Evolutionary conservation across 2,797 vertebrate species (phyloP).

Genomic region (Sarcophilus harrisii): DNA sequence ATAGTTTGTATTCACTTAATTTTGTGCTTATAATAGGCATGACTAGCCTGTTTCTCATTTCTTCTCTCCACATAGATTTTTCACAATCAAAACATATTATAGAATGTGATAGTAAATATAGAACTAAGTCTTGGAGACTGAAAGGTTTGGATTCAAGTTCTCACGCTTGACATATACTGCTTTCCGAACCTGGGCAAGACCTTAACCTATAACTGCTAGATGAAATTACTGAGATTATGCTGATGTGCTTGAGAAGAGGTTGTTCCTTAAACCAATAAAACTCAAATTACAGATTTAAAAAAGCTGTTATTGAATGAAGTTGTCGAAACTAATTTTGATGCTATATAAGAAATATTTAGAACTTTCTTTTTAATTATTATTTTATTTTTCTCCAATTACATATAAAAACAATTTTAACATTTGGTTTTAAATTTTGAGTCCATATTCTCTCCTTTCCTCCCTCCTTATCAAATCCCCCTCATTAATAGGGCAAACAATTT

Average conservation of each 20-base stretch:
- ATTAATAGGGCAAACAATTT: no score
- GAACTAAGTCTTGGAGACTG: not conserved
- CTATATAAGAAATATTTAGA: not conserved
- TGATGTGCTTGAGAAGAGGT: not conserved
- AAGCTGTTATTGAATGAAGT: not conserved
- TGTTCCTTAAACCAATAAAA: not conserved
- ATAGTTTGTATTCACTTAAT: not conserved
- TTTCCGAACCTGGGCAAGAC: not conserved
- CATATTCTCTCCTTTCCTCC: no score
- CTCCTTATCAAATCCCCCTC: no score
- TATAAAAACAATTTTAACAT: no score
- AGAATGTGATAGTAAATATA: not conserved
- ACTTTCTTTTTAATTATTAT: no score
- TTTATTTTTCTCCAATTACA: no score
- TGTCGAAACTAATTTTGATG: not conserved
- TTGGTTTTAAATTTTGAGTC: no score
- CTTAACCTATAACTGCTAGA: not conserved
- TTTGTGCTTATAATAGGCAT: not conserved
- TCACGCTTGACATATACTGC: not conserved
- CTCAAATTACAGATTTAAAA: not conserved
- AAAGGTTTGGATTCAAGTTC: not conserved
- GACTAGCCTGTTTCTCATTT: not conserved
- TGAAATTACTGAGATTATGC: not conserved
- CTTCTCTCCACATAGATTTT: not conserved
- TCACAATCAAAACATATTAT: not conserved